A percentile compares a stretch with the other conserved stretches of the same genome.
These are phyloP conservation scores for Myotis planiceps DNA, from an alignment of 2,797 vertebrate genomes.

Conservation along the genomic window DNA sequence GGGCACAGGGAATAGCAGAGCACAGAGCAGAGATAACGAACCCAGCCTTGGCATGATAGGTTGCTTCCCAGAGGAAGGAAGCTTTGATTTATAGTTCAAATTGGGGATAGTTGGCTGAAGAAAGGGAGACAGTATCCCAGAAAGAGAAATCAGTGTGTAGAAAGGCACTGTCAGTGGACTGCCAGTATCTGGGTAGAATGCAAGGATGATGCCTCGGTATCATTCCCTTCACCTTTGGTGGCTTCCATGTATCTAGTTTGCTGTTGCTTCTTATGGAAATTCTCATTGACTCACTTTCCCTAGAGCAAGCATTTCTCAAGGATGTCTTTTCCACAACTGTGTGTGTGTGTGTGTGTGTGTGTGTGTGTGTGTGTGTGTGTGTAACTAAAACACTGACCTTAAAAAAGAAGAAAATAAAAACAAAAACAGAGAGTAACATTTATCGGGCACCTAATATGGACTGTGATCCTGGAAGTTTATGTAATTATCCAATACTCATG, in stretches of 20 bases:
- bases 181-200: neutral
- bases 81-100: neutral
- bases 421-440: neutral
- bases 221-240: neutral
- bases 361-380: neutral
- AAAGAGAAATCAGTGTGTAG: neutral
- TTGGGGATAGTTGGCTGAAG: neutral
- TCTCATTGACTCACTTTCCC: neutral
- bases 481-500: neutral
- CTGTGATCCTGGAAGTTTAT: neutral
- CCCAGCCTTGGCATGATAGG: rapidly evolving
- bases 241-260: neutral
- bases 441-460: neutral
- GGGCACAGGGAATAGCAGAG: neutral
- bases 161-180: neutral
- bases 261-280: neutral
- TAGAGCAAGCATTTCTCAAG: neutral
- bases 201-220: neutral
- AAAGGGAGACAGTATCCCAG: neutral
- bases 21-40: neutral
- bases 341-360: neutral
- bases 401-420: neutral
- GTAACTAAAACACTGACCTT: neutral
- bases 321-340: neutral
- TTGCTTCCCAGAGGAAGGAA: neutral